Base-by-base conservation (phyloP, 2,888 invertebrate species). In the Lasioglossum zephyrum region DNA sequence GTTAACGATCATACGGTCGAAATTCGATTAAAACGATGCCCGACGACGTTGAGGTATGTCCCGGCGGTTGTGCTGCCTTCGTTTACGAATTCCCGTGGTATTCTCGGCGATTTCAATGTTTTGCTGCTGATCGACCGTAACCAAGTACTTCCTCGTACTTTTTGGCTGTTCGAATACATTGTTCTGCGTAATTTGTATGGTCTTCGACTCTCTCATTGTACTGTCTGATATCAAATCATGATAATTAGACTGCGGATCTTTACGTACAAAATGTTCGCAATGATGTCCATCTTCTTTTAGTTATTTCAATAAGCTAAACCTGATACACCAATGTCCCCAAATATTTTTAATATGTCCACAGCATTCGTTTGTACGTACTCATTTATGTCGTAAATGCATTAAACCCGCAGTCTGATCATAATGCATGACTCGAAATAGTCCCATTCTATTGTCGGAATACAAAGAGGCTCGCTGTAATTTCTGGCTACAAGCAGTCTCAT, bases 11-110 rank as follows among this genome's bases (percentile, higher is more conserved):
- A 73, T 53, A 36, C 53, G 49, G 18, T 31, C 47, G 36, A 47
- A 73, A 53, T 73, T 73, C 73, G 18, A 73, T 73, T 73, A 73
- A 73, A 73, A 73, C 73, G 73, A 73, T 73, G 22, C 49, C 11
- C 36, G 36, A 73, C 73, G 73, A 73, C 53, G 73, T 53, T 73
- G 73, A 73, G 49, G 36, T 47, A 73, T 73, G 18, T 47, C 47
- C 0, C 31, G 36, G 36, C 18, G 69, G 69, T 69, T 69, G 36
- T 22, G 39, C 11, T 22, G 13, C 31, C 31, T 63, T 31, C 63
- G 63, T 63, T 63, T 63, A 26, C 63, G 31, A 31, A 63, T 63
- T 31, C 63, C 26, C 5, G 31, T 31, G 63, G 63, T 63, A 16
- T 16, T 31, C 63, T 16, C 63, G 31, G 31, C 6, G 63, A 31